Percentiles rank a stretch among this genome's conserved stretches.
phyloP scores from a whole-genome alignment of 37 sponge, comb jelly and placozoan genomes.

The Amphimedon queenslandica region DNA sequence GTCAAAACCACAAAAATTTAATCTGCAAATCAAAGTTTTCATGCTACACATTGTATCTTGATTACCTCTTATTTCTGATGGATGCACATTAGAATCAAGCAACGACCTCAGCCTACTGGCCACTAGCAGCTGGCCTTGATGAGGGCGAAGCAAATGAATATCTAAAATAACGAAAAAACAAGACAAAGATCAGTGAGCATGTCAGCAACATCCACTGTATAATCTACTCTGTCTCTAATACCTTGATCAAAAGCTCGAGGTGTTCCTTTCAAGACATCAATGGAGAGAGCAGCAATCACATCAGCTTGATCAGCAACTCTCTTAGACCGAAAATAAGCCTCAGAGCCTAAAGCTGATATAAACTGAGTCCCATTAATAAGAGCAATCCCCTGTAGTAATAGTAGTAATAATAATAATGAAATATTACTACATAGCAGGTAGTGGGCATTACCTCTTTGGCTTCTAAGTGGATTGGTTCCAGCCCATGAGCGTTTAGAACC shows the following conservation, averaged over 20 bases:
- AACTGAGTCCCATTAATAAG: slow-evolving; percentile 97
- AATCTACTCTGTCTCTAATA: background rate
- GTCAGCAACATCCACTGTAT: background rate
- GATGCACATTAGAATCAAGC: slow-evolving; percentile 73
- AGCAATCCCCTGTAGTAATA: slow-evolving; percentile 62
- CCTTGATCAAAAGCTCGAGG: slow-evolving; percentile 72
- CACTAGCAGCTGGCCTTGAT: slow-evolving; percentile 82
- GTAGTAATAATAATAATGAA: background rate
- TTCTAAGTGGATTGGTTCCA: slow-evolving; percentile 53
- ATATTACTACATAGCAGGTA: background rate
- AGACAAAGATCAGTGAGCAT: background rate
- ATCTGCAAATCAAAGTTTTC: too few relatives aligned
- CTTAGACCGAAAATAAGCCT: slow-evolving; percentile 67
- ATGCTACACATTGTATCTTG: too few relatives aligned
- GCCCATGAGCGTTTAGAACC: slow-evolving; percentile 66
- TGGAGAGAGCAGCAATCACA: slow-evolving; percentile 77
- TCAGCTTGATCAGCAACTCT: slow-evolving; percentile 76
- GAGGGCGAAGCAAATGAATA: slow-evolving; percentile 77
- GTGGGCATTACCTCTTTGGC: slow-evolving; percentile 70
- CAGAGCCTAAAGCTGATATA: slow-evolving; percentile 80
- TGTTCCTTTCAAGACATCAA: slow-evolving; percentile 81
- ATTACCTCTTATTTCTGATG: slow-evolving; percentile 83
- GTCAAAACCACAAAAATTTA: too few relatives aligned
- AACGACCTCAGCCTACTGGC: slow-evolving; percentile 80
- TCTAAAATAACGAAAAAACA: slow-evolving; percentile 18